phyloP scores from a whole-genome alignment of 2,113 vertebrate species.

The Ammodytes marinus region DNA sequence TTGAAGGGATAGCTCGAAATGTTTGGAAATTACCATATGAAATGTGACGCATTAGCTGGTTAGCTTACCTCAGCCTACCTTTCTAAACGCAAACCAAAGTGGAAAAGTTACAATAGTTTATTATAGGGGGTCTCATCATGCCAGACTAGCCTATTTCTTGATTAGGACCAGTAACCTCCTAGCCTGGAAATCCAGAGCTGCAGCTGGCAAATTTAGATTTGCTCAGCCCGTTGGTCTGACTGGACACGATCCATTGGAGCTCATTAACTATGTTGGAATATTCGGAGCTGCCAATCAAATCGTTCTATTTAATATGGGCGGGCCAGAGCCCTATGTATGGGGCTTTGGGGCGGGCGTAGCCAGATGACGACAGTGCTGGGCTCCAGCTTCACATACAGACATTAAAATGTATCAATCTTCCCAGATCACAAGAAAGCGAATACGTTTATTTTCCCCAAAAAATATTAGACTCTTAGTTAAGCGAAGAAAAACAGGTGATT shows the following conservation, averaged over 20 bases:
- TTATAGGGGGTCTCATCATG: background rate
- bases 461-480: background rate
- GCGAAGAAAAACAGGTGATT: background rate
- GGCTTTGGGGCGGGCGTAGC: too few species aligned
- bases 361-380: too few species aligned
- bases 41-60: background rate
- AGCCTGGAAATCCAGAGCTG: background rate
- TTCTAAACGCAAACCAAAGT: too few species aligned
- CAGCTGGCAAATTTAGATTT: too few species aligned
- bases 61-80: background rate
- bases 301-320: too few species aligned
- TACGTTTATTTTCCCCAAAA: background rate
- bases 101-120: background rate
- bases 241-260: too few species aligned
- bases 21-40: too few species aligned
- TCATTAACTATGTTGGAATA: too few species aligned
- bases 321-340: too few species aligned
- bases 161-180: background rate
- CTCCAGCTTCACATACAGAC: background rate
- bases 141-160: too few species aligned
- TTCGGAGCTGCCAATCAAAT: too few species aligned
- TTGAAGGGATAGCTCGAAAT: background rate
- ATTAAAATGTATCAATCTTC: background rate
- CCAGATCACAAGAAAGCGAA: background rate
- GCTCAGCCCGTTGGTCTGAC: too few species aligned